Percentiles rank a stretch among this genome's conserved stretches.
Conservation (phyloP, 2,888 invertebrate species). For the Sphaeridia pumilis region DNA sequence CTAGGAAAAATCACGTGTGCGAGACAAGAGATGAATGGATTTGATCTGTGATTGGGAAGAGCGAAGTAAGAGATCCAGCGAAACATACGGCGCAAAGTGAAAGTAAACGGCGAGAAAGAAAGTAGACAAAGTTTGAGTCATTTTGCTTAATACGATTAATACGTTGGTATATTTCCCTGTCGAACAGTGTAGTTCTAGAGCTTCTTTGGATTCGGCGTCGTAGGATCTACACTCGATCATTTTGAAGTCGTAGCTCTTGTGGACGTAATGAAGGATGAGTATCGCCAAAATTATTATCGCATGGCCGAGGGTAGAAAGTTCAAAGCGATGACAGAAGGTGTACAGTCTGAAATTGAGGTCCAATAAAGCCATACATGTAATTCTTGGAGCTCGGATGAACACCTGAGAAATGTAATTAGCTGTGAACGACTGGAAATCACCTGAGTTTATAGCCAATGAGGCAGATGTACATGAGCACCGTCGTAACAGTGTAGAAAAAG, state of each 20-base stretch:
- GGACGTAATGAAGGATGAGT: conserved; percentile 7
- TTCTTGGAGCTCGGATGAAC: too few species aligned
- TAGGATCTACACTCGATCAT: conserved; percentile 7
- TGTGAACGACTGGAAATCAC: too few species aligned
- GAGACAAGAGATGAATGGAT: too few species aligned
- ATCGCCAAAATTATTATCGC: neutral
- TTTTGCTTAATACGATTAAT: neutral
- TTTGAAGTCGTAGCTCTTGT: conserved; percentile 10
- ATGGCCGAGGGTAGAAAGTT: neutral
- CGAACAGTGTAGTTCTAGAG: neutral
- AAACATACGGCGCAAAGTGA: conserved; percentile 9
- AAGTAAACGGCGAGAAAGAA: conserved; percentile 7
- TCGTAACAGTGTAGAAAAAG: neutral
- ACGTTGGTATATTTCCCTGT: too few species aligned
- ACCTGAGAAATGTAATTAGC: neutral
- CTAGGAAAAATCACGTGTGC: too few species aligned
- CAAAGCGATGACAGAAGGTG: neutral
- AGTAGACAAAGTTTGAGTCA: neutral
- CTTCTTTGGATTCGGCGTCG: neutral
- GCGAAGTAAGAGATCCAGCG: neutral
- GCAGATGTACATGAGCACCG: neutral
- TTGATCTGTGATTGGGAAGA: neutral
- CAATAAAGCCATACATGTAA: neutral
- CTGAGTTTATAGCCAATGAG: neutral
- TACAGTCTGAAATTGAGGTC: neutral